Percentiles rank a stretch among this genome's conserved stretches.
These are phyloP conservation scores for Dryococelus australis DNA, from an alignment of 2,888 invertebrate species.

Conservation along the genomic window DNA sequence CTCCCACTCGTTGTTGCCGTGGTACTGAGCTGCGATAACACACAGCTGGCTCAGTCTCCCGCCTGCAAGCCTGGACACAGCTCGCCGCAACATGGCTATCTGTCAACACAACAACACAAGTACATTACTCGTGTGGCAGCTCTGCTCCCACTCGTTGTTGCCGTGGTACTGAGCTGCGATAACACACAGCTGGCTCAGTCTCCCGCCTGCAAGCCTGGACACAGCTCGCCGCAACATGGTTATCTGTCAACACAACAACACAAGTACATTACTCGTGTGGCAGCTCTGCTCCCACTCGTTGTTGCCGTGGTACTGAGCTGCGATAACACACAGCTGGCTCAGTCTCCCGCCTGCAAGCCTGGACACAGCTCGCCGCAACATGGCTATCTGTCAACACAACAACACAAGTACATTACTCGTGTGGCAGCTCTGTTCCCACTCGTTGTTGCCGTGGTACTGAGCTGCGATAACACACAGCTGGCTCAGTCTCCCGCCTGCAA, in stretches of 20 bases:
- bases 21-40: conserved; percentile 27
- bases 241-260: too few relatives aligned
- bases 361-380: too few relatives aligned
- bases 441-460: conserved; percentile 29
- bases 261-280: too few relatives aligned
- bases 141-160: conserved; percentile 18
- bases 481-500: not conserved
- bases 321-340: not conserved
- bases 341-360: not conserved
- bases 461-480: not conserved
- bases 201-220: not conserved
- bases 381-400: too few relatives aligned
- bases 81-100: too few relatives aligned
- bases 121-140: too few relatives aligned
- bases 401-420: too few relatives aligned
- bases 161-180: conserved; percentile 28
- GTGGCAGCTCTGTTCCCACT: not conserved
- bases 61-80: not conserved
- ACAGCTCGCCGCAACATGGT: too few relatives aligned
- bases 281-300: not conserved
- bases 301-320: conserved; percentile 29
- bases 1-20: conserved; percentile 21
- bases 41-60: not conserved
- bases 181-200: not conserved
- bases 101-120: too few relatives aligned